Base-by-base conservation (phyloP, 37 sponge, comb jelly and placozoan genomes). In the Agelas oroides region DNA sequence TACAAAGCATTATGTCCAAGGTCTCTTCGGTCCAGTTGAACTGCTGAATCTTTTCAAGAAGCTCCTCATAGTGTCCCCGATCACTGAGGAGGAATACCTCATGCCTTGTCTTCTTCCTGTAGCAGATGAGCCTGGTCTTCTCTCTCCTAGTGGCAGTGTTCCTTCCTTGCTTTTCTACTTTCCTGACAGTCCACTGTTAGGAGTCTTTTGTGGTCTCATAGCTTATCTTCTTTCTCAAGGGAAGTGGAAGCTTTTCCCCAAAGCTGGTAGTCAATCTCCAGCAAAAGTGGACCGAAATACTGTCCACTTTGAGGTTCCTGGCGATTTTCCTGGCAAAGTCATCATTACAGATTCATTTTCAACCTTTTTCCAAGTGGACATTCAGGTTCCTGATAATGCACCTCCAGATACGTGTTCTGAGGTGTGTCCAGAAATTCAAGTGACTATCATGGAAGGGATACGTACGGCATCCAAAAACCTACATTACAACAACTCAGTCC, bases 31-130 rank as follows among this genome's bases (percentile, higher is more conserved):
- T 34, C 33, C 67, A 25, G 18, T 33, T 66, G 28, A 66, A 17
- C 1, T 66, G 18, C n/a, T 66, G 33, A 66, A 66, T 24, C 67
- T 66, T 30, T 66, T 66, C 67, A 66, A 16, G 18, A 66, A 33
- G 30, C n/a, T 30, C 17, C 33, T 33, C 2, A 66, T 66, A 27
- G 28, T 66, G 67, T 30, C 67, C 33, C 28, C 24, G 33, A 33
- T 66, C 33, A 33, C 33, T 66, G 33, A 66, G 17, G 67, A 24
- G 33, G 67, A 66, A 2, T 66, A 66, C 33, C 33, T 66, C 17
- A 66, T 66, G 67, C 67, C 67, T 27, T 30, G 33, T 28, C 28
- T 66, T 19, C 28, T 66, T 18, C 67, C 67, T 19, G 67, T 34
- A 25, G 1, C 17, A 34, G 27, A 33, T 1, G 17, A 25, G 30